Evolutionary conservation across 2,888 invertebrate genomes (phyloP).

Genomic region (Lepidocyrtinus sp.): DNA sequence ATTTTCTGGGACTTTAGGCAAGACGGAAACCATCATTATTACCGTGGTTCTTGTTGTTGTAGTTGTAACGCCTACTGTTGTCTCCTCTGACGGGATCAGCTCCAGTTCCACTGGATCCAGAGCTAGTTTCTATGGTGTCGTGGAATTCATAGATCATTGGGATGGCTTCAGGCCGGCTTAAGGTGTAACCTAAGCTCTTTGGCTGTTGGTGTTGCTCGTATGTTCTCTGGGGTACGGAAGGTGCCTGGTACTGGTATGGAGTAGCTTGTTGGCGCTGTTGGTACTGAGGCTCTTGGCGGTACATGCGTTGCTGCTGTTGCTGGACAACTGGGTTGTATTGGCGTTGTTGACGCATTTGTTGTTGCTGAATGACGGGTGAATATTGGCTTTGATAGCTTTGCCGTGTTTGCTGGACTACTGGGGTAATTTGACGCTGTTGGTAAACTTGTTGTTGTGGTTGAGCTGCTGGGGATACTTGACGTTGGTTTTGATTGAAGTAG

Average conservation of each 20-base stretch:
- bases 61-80: no score
- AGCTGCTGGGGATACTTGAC: background rate
- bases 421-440: no score
- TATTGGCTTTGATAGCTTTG: no score
- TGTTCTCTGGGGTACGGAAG: background rate
- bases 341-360: background rate
- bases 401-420: no score
- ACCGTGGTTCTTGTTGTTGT: no score
- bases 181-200: conserved; percentile 25
- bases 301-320: conserved; percentile 17
- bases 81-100: no score
- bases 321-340: conserved; percentile 3
- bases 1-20: no score
- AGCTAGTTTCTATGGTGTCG: conserved; percentile 26
- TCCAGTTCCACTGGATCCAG: no score
- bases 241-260: background rate
- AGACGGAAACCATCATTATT: no score
- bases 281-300: background rate
- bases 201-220: conserved; percentile 23
- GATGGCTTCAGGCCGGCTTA: conserved; percentile 56
- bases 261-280: conserved; percentile 19
- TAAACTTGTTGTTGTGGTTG: conserved; percentile 18
- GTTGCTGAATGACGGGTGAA: no score
- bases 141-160: conserved; percentile 55
- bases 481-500: background rate